Percentiles rank a stretch among this genome's conserved stretches.
phyloP scores from a whole-genome alignment of 2,113 vertebrate genomes.

The Melanotaenia duboulayi region DNA sequence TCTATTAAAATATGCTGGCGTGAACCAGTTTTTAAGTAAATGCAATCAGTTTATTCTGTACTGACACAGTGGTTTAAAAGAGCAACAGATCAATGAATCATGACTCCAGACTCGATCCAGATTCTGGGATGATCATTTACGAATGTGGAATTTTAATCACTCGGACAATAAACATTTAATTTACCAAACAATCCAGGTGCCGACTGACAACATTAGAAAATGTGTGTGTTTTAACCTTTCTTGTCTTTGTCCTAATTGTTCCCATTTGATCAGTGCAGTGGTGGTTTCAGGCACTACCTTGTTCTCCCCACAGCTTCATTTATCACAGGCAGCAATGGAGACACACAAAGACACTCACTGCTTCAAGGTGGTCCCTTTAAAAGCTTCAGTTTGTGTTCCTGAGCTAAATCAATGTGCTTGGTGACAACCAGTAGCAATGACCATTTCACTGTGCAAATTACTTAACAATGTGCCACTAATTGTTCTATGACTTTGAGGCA shows the following conservation, averaged over 20 bases:
- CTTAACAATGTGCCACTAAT: slow-evolving; percentile 23
- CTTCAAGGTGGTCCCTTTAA: slow-evolving; percentile 75
- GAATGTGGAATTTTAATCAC: neutral
- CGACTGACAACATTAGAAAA: neutral
- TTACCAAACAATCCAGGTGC: neutral
- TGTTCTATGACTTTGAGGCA: slow-evolving; percentile 24
- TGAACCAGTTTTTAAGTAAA: neutral
- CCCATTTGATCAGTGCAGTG: slow-evolving; percentile 50
- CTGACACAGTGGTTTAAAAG: neutral
- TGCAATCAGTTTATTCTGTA: neutral
- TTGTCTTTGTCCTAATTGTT: slow-evolving; percentile 66
- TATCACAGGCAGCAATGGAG: slow-evolving; percentile 68
- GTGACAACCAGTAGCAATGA: slow-evolving; percentile 62
- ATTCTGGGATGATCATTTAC: neutral
- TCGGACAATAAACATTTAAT: neutral
- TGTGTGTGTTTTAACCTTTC: slow-evolving; percentile 18
- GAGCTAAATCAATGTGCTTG: slow-evolving; percentile 73
- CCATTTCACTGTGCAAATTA: slow-evolving; percentile 41
- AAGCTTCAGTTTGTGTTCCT: slow-evolving; percentile 72
- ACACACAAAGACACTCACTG: slow-evolving; percentile 56
- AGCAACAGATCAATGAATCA: neutral
- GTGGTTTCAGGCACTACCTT: slow-evolving; percentile 59
- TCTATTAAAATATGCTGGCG: neutral
- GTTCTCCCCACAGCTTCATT: slow-evolving; percentile 62
- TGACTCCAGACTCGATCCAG: neutral